phyloP scores from a whole-genome alignment of 2,888 invertebrate species.

The Tinea pellionella region DNA sequence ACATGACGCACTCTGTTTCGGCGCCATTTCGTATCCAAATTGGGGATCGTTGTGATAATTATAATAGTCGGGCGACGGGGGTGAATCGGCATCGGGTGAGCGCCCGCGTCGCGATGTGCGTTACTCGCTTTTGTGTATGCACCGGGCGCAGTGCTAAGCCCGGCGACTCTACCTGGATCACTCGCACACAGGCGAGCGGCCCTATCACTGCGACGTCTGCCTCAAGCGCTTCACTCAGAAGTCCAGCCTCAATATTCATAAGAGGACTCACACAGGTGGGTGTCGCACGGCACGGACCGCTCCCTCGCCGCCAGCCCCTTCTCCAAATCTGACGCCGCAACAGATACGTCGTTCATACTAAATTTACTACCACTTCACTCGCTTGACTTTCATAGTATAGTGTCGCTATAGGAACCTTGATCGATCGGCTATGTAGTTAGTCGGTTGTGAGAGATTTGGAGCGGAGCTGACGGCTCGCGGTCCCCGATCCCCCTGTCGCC shows the following conservation, averaged over 20 bases:
- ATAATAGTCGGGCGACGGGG: slow-evolving; percentile 19
- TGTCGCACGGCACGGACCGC: slow-evolving; percentile 61
- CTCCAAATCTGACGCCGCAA: slow-evolving; percentile 29
- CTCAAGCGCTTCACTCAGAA: slow-evolving; percentile 85
- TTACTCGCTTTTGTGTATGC: slow-evolving; percentile 70
- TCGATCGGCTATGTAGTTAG: background rate
- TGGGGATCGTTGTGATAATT: slow-evolving; percentile 26
- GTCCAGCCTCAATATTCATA: slow-evolving; percentile 84
- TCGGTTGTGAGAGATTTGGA: slow-evolving; percentile 33
- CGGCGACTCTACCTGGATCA: slow-evolving; percentile 66
- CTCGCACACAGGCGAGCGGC: slow-evolving; percentile 72
- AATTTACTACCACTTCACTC: background rate
- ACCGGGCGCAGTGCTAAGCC: slow-evolving; percentile 67
- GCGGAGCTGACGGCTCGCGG: slow-evolving; percentile 52
- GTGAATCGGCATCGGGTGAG: slow-evolving; percentile 44
- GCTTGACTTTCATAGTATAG: slow-evolving; percentile 4
- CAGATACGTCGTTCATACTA: background rate
- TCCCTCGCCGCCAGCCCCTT: slow-evolving; percentile 39
- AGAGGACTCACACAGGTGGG: slow-evolving; percentile 79
- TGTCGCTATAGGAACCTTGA: background rate
- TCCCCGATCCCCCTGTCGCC: slow-evolving; percentile 40
- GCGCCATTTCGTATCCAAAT: slow-evolving; percentile 37
- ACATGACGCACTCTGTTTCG: slow-evolving; percentile 42
- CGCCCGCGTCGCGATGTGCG: slow-evolving; percentile 62
- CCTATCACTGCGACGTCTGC: slow-evolving; percentile 78